These are phyloP conservation scores for Meriones psammophilus DNA, from an alignment of 2,797 vertebrate species.

Conservation along the genomic window DNA sequence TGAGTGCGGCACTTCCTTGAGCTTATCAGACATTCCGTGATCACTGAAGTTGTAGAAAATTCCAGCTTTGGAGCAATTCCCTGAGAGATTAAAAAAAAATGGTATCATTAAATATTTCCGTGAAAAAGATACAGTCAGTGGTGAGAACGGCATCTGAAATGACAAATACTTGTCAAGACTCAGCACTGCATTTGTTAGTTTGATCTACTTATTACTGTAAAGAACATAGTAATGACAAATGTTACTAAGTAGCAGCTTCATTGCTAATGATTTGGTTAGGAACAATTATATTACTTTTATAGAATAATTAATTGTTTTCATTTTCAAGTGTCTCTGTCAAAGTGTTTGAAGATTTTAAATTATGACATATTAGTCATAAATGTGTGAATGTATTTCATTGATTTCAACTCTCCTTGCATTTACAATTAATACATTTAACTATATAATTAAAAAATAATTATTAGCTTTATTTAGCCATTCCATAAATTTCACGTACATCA, in stretches of 20 bases:
- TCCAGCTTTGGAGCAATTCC: conserved; percentile 97
- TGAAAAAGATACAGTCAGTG: conserved; percentile 74
- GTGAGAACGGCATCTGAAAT: conserved; percentile 88
- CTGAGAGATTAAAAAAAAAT: conserved; percentile 88
- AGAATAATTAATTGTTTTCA: conserved; percentile 86
- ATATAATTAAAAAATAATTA: conserved; percentile 3
- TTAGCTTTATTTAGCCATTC: background rate
- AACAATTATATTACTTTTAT: conserved; percentile 86
- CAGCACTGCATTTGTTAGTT: conserved; percentile 86
- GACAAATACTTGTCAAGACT: conserved; percentile 87
- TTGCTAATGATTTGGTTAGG: conserved; percentile 88
- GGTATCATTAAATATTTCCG: conserved; percentile 88
- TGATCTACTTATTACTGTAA: conserved; percentile 88
- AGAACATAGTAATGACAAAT: conserved; percentile 88
- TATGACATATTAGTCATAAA: conserved; percentile 39
- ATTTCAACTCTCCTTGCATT: conserved; percentile 49
- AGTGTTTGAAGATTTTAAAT: conserved; percentile 64
- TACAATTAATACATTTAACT: conserved; percentile 57
- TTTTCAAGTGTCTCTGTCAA: conserved; percentile 84
- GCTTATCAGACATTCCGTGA: conserved; percentile 92
- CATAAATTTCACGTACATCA: background rate
- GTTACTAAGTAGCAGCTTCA: conserved; percentile 88
- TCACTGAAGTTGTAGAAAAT: conserved; percentile 94
- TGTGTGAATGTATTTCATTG: conserved; percentile 17
- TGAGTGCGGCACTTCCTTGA: conserved; percentile 88